Base-by-base conservation (phyloP, 2,113 vertebrate genomes). In the Reinhardtius hippoglossoides region DNA sequence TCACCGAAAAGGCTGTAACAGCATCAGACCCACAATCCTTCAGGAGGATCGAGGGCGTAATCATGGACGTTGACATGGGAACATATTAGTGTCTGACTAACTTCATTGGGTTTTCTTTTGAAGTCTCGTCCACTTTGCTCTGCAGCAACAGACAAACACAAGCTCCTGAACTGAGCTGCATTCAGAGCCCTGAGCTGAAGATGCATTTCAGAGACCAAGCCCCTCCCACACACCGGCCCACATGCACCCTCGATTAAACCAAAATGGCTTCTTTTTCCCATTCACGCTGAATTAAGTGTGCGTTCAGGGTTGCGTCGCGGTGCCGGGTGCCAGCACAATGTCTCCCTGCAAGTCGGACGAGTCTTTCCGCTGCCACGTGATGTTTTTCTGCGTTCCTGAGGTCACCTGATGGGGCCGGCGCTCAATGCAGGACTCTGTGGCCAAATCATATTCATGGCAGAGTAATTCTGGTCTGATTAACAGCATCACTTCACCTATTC, bases 311-410 rank as follows among this genome's bases (percentile, higher is more conserved):
- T 82, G 76, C 52, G 54, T 58, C 24, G 76, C 5, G 72, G 64
- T 54, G 78, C 68, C 35, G 73, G 71, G 56, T 42, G 62, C 67
- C 70, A 81, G 62, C 42, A 90, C 90, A 91, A 84, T 90, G 91
- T 85, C 24, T 80, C 91, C 77, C 91, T 93, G 92, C 87, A 93
- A 84, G 78, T 27, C 76, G 67, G 31, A 48, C 82, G 64, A 83
- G 88, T 72, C 82, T 69, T 87, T 82, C 67, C 59, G 66, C 56
- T 44, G 46, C 90, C 93, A 48, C 94, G 93, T 94, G 94, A 95
- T 94, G 93, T 94, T 95, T 95, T 92, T 91, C 93, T 92, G 91
- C 93, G 94, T 94, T 95, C 94, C 92, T 93, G 85, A 82, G 91
- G 85, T 95, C 94, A 94, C 90, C 94, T 94, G 93, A 95, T 87